Conservation (phyloP, 2,113 vertebrate species). For the Serilophus lunatus region DNA sequence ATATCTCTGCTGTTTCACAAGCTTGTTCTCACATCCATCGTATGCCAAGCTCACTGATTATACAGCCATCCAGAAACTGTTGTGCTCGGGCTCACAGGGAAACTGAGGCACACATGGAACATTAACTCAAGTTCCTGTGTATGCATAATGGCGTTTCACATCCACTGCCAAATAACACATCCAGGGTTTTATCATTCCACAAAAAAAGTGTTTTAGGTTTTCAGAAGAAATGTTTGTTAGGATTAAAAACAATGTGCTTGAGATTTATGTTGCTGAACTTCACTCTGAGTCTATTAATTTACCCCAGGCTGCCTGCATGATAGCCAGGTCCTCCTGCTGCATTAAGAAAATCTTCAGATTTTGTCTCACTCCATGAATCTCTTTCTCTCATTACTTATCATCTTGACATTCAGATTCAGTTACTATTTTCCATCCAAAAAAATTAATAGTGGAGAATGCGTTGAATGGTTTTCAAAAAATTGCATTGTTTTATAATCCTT, state of each 20-base stretch:
- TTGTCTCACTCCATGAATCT: background rate
- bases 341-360: background rate
- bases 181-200: background rate
- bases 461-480: background rate
- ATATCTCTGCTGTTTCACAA: background rate
- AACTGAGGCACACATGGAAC: background rate
- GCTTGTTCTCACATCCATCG: background rate
- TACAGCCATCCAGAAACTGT: background rate
- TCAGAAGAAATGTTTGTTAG: background rate
- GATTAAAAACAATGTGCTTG: background rate
- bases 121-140: background rate
- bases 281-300: background rate
- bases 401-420: background rate
- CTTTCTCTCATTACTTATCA: background rate
- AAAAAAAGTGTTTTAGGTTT: background rate
- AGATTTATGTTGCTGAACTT: background rate
- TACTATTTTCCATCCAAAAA: background rate
- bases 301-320: background rate
- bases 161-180: background rate
- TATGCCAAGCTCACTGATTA: background rate
- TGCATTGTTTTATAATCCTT: background rate
- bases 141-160: background rate
- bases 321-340: background rate
- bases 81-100: background rate
- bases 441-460: background rate